phyloP scores from a whole-genome alignment of 2,797 vertebrate species.

The Xenentodon cancila region DNA sequence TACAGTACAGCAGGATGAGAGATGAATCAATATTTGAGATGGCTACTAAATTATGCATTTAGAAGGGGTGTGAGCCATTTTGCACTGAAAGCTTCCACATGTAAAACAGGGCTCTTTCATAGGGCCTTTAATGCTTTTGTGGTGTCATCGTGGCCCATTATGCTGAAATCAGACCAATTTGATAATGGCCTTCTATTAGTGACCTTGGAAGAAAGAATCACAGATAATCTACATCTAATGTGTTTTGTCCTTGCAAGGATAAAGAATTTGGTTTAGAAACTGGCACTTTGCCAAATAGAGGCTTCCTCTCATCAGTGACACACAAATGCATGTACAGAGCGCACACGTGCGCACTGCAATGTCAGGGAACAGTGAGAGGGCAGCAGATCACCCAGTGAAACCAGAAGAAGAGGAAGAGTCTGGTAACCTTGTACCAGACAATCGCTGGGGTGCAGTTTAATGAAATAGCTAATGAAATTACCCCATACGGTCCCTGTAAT shows the following conservation, averaged over 20 bases:
- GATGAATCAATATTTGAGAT: constrained; percentile 78
- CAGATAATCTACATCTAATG: constrained; percentile 78
- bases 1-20: constrained; percentile 48
- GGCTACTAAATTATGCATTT: constrained; percentile 81
- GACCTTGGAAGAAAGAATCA: constrained; percentile 77
- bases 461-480: constrained; percentile 81
- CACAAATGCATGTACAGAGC: constrained; percentile 26
- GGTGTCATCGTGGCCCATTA: constrained; percentile 78
- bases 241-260: constrained; percentile 74
- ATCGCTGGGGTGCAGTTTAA: constrained; percentile 72
- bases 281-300: constrained; percentile 66
- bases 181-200: constrained; percentile 82
- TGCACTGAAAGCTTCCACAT: constrained; percentile 68
- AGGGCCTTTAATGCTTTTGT: constrained; percentile 69
- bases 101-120: constrained; percentile 74
- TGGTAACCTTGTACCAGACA: constrained; percentile 77
- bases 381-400: constrained; percentile 69
- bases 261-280: constrained; percentile 73
- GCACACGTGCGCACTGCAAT: constrained; percentile 49
- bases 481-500: constrained; percentile 71
- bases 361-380: constrained; percentile 63
- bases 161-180: constrained; percentile 78
- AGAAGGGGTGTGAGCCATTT: constrained; percentile 71
- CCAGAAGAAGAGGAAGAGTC: constrained; percentile 51
- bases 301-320: constrained; percentile 46